Conservation (phyloP, 2,113 vertebrate genomes). For the Aegotheles bennettii region DNA sequence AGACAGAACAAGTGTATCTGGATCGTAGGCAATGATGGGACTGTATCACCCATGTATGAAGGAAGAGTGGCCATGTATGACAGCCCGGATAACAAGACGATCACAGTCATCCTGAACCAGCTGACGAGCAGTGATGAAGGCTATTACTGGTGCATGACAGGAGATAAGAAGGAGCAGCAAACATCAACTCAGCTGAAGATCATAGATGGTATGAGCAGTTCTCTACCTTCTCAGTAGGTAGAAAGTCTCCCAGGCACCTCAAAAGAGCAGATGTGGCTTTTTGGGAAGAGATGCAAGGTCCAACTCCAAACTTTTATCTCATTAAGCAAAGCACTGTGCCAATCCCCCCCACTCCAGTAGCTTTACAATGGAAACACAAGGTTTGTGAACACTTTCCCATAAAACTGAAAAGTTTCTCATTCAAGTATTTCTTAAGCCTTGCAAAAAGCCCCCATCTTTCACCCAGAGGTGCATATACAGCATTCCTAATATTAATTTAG, state of each 20-base stretch:
- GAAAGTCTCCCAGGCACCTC: neutral
- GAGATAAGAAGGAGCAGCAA: neutral
- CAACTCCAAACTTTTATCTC: neutral
- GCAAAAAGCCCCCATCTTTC: neutral
- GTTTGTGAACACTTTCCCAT: too few species aligned
- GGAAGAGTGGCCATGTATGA: constrained; percentile 58
- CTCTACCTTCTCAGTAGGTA: neutral
- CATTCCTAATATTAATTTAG: neutral
- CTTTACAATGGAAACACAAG: neutral
- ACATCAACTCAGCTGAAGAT: constrained; percentile 50
- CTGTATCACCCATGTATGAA: fast-evolving
- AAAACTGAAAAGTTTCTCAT: neutral
- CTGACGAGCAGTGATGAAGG: constrained; percentile 48
- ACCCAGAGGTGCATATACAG: neutral
- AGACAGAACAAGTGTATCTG: fast-evolving
- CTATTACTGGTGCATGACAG: constrained; percentile 73
- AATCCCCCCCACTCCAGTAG: neutral
- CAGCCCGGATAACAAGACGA: neutral
- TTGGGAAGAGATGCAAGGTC: fast-evolving
- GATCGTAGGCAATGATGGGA: neutral
- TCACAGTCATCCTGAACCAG: constrained; percentile 65
- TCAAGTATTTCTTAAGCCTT: neutral
- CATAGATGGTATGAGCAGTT: constrained; percentile 39
- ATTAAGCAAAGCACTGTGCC: neutral
- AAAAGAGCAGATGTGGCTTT: neutral